Conservation (phyloP, 2,888 invertebrate genomes). For the Orchestes rusci region DNA sequence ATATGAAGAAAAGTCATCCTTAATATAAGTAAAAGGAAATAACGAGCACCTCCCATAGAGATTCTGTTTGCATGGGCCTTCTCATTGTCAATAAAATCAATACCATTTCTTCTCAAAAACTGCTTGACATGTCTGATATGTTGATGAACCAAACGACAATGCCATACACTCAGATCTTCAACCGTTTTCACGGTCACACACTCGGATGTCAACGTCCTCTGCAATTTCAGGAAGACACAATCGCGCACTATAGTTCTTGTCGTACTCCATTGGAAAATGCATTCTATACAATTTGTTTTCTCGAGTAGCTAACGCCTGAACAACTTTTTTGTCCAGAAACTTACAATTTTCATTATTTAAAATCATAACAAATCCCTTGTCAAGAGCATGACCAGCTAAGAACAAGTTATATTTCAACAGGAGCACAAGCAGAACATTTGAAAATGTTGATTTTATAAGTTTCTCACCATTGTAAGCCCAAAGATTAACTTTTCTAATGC, state of each 20-base stretch:
- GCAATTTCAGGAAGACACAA: not conserved
- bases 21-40: constrained; percentile 26
- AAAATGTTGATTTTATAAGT: constrained; percentile 17
- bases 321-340: constrained; percentile 6
- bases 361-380: constrained; percentile 11
- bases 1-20: constrained; percentile 30
- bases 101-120: constrained; percentile 9
- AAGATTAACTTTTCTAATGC: not conserved
- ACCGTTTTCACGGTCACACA: not conserved
- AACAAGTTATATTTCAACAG: constrained; percentile 5
- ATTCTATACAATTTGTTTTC: constrained; percentile 8
- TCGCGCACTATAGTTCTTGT: not conserved
- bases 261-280: not conserved
- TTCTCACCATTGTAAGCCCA: constrained; percentile 7
- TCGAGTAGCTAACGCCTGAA: constrained; percentile 2
- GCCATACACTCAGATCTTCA: constrained; percentile 10
- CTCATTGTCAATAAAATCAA: constrained; percentile 6
- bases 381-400: constrained; percentile 10
- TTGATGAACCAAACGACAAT: constrained; percentile 13
- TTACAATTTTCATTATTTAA: constrained; percentile 10
- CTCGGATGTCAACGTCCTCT: too few species aligned
- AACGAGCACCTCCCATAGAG: constrained; percentile 25
- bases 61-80: constrained; percentile 28
- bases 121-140: constrained; percentile 14
- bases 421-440: constrained; percentile 6